Conservation (phyloP, 2,113 vertebrate genomes). For the human region DNA sequence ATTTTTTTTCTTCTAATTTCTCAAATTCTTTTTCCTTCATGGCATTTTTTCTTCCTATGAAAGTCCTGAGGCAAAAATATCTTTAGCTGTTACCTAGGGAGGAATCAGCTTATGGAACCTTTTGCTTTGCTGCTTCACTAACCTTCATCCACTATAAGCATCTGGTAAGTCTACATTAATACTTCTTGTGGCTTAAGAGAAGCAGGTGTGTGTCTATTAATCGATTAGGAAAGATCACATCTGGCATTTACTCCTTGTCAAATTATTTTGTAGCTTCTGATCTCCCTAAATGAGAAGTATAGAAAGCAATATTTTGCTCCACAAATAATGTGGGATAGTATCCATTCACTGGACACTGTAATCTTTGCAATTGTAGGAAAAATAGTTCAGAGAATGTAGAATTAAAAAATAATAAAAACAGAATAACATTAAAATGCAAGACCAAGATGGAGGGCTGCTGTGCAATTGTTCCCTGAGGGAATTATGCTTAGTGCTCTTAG, state of each 20-base stretch:
- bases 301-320: background rate
- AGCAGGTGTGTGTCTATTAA: background rate
- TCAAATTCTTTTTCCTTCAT: background rate
- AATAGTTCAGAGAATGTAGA: background rate
- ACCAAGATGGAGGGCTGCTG: background rate
- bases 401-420: background rate
- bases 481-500: background rate
- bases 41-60: background rate
- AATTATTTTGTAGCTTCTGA: background rate
- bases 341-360: background rate
- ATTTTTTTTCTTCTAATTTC: background rate
- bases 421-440: slow-evolving; percentile 18
- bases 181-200: background rate
- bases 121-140: background rate
- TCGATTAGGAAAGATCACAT: background rate
- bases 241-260: background rate
- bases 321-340: background rate
- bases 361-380: background rate
- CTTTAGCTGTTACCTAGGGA: background rate
- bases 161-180: background rate
- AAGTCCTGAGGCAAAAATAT: background rate
- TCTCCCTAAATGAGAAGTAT: background rate
- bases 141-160: background rate
- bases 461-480: background rate
- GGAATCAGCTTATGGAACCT: background rate